Conservation (phyloP, 2,113 vertebrate species). For the Gymnobelideus leadbeateri region DNA sequence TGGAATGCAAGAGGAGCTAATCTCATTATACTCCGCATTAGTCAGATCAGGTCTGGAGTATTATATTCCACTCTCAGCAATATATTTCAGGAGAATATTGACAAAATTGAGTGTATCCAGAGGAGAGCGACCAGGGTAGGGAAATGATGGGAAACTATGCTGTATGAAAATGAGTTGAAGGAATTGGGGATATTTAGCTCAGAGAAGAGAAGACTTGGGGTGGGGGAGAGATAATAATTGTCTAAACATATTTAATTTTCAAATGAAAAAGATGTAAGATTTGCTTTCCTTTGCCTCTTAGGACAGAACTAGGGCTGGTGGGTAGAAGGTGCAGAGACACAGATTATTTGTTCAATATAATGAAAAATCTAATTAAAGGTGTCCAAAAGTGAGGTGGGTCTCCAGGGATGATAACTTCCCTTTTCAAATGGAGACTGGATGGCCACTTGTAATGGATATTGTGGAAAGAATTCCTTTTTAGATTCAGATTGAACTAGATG, state of each 20-base stretch:
- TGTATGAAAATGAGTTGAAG: background rate
- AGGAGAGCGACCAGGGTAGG: background rate
- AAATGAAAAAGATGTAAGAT: background rate
- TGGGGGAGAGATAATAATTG: background rate
- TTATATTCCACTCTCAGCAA: background rate
- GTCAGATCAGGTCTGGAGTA: background rate
- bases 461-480: background rate
- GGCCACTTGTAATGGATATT: background rate
- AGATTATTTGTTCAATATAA: background rate
- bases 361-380: background rate
- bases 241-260: background rate
- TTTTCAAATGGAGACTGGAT: background rate
- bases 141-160: background rate
- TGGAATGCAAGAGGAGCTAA: background rate
- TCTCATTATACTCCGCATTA: background rate
- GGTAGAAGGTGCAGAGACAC: background rate
- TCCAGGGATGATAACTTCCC: background rate
- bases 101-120: background rate
- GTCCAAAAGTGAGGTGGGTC: background rate
- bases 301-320: background rate
- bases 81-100: background rate
- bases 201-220: background rate
- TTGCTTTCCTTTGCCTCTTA: background rate
- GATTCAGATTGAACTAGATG: background rate
- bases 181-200: background rate